Percentiles rank a stretch among this genome's conserved stretches.
Evolutionary conservation across 2,888 invertebrate species (phyloP).

Genomic region (Agrochola litura): DNA sequence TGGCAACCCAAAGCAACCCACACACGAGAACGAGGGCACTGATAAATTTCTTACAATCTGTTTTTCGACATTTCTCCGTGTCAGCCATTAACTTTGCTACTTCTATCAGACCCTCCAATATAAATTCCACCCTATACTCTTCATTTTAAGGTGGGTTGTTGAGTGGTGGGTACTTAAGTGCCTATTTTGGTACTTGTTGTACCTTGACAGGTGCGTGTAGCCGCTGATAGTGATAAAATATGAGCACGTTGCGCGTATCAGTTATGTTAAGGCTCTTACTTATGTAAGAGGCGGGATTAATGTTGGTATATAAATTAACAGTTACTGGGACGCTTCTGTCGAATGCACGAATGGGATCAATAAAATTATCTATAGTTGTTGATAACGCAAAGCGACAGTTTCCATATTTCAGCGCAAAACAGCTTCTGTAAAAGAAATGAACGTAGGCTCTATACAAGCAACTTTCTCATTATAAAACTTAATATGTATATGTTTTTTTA

Average conservation of each 20-base stretch:
- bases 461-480: no score
- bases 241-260: conserved; percentile 42
- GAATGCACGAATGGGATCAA: conserved; percentile 1
- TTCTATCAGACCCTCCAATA: conserved; percentile 1
- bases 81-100: conserved; percentile 59
- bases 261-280: conserved; percentile 10
- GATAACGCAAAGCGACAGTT: neutral
- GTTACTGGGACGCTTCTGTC: neutral
- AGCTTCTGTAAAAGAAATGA: no score
- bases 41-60: conserved; percentile 65
- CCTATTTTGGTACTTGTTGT: conserved; percentile 54
- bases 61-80: conserved; percentile 61
- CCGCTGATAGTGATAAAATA: conserved; percentile 60
- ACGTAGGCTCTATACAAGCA: no score
- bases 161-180: conserved; percentile 38
- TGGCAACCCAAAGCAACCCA: conserved; percentile 13
- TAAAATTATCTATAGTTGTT: neutral
- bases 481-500: no score
- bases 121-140: conserved; percentile 17
- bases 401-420: neutral
- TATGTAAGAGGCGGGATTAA: conserved; percentile 1
- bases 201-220: conserved; percentile 59
- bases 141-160: conserved; percentile 18
- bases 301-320: conserved; percentile 20
- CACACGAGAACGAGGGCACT: conserved; percentile 48